Conservation (phyloP, 2,888 invertebrate genomes). For the Nebria salina region DNA sequence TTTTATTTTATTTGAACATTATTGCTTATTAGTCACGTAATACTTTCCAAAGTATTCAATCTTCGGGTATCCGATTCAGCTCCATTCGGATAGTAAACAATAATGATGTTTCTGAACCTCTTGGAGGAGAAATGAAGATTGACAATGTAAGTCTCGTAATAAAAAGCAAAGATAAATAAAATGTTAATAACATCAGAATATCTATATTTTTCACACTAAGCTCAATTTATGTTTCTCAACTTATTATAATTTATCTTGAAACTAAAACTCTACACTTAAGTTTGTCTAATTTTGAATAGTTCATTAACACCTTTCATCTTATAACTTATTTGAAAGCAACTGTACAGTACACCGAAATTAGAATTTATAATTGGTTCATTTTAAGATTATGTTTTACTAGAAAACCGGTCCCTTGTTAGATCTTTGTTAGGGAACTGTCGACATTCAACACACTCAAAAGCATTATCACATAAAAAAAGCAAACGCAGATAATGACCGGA, state of each 20-base stretch:
- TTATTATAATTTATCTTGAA: background rate
- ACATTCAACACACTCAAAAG: slow-evolving; percentile 13
- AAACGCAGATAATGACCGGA: slow-evolving; percentile 26
- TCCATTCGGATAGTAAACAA: too few relatives aligned
- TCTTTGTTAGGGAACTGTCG: slow-evolving; percentile 23
- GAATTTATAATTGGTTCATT: slow-evolving; percentile 39
- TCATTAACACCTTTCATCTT: background rate
- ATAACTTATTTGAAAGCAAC: background rate
- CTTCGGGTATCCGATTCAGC: too few relatives aligned
- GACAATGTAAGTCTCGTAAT: too few relatives aligned
- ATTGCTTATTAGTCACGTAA: too few relatives aligned
- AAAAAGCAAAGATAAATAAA: too few relatives aligned
- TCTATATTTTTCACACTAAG: too few relatives aligned
- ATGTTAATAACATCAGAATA: too few relatives aligned
- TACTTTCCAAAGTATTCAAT: too few relatives aligned
- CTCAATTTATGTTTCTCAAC: too few relatives aligned
- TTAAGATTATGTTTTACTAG: slow-evolving; percentile 29
- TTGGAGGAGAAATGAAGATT: too few relatives aligned
- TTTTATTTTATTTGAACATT: too few relatives aligned
- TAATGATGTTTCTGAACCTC: too few relatives aligned
- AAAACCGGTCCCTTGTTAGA: background rate
- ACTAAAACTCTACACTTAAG: background rate
- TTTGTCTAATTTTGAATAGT: background rate
- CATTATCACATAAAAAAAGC: background rate
- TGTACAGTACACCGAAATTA: slow-evolving; percentile 17